These are phyloP conservation scores for Trichonephila inaurata DNA, from an alignment of 1,140 invertebrate species.

Conservation along the genomic window DNA sequence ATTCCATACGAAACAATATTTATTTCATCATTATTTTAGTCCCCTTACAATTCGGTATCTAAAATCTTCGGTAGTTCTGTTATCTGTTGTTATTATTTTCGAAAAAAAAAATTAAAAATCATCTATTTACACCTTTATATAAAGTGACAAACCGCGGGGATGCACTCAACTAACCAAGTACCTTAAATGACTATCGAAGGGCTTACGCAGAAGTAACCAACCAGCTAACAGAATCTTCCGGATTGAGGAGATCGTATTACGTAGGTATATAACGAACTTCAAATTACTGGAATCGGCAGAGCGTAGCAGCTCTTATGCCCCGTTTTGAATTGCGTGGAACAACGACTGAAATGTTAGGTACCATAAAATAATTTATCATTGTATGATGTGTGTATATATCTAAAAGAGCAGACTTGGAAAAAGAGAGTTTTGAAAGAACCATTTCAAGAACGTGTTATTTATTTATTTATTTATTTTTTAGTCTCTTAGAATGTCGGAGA, in stretches of 20 bases:
- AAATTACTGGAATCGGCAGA: constrained; percentile 13
- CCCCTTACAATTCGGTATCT: too few relatives aligned
- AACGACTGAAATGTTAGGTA: not conserved
- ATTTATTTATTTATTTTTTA: too few relatives aligned
- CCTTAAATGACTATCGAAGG: not conserved
- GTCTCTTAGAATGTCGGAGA: not conserved
- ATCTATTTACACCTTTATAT: not conserved
- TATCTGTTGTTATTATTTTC: too few relatives aligned
- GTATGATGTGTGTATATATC: not conserved
- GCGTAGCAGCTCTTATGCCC: not conserved
- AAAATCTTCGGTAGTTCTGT: too few relatives aligned
- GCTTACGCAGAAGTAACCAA: not conserved
- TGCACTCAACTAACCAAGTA: not conserved
- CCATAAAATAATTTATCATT: not conserved
- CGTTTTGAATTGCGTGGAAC: not conserved
- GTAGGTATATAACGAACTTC: not conserved
- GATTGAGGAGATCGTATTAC: constrained; percentile 5
- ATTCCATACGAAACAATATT: too few relatives aligned
- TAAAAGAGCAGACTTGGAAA: not conserved
- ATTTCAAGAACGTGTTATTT: not conserved
- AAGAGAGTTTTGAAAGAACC: not conserved
- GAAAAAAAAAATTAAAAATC: not conserved
- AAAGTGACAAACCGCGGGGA: not conserved
- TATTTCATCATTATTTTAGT: too few relatives aligned
- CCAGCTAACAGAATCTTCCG: not conserved